These are phyloP conservation scores for Cephalopholis sonnerati DNA, from an alignment of 2,113 vertebrate species.

Conservation along the genomic window DNA sequence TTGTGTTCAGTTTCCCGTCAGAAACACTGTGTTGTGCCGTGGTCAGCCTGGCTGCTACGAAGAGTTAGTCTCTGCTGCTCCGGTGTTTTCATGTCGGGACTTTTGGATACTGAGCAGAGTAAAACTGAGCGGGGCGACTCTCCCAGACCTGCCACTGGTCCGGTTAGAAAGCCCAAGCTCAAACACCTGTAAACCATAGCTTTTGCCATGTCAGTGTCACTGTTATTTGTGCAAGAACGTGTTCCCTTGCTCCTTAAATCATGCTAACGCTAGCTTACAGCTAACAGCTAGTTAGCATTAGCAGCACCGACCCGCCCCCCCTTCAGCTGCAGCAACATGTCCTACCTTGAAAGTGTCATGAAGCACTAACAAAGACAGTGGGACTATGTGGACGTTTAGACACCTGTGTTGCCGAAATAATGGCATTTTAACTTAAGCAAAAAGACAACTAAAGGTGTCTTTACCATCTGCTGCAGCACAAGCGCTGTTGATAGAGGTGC, in stretches of 20 bases:
- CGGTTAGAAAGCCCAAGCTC: conserved; percentile 58
- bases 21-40: conserved; percentile 54
- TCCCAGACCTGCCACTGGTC: conserved; percentile 31
- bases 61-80: conserved; percentile 82
- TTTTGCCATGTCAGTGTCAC: fast-evolving
- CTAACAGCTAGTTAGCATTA: not conserved
- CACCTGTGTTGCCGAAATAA: fast-evolving
- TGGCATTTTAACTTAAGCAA: not conserved
- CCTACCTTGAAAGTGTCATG: too few species aligned
- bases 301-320: not conserved
- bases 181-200: conserved; percentile 46
- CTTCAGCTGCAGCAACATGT: too few species aligned
- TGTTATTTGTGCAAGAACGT: fast-evolving
- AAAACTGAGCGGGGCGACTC: conserved; percentile 73
- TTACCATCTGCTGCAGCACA: not conserved
- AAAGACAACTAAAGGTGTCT: not conserved
- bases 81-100: conserved; percentile 52
- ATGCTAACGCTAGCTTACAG: conserved; percentile 8
- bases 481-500: too few species aligned
- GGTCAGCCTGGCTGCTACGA: conserved; percentile 82
- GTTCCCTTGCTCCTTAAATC: not conserved
- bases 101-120: conserved; percentile 64
- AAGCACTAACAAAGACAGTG: not conserved
- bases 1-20: conserved; percentile 58
- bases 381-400: not conserved